These are phyloP conservation scores for Dasysyrphus albostriatus DNA, from an alignment of 2,888 invertebrate genomes.

Conservation along the genomic window DNA sequence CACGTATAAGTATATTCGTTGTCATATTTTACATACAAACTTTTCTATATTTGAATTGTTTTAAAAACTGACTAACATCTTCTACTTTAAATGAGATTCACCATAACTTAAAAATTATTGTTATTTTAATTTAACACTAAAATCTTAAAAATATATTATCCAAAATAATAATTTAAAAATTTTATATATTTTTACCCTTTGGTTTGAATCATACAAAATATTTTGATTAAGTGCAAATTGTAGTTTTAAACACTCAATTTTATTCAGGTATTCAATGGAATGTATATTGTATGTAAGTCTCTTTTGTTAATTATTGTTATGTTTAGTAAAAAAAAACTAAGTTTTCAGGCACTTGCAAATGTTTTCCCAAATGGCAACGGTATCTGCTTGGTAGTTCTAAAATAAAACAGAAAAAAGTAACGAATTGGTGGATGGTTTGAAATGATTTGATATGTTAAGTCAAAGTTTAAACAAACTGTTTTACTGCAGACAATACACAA, in stretches of 20 bases:
- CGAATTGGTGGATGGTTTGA: conserved; percentile 33
- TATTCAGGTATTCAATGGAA: conserved; percentile 2
- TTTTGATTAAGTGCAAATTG: neutral
- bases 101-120: no score
- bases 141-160: conserved; percentile 19
- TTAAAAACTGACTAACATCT: neutral
- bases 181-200: conserved; percentile 34
- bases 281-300: conserved; percentile 16
- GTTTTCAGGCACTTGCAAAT: conserved; percentile 78
- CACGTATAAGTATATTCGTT: neutral
- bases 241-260: neutral
- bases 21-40: neutral
- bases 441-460: conserved; percentile 5
- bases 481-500: neutral
- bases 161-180: conserved; percentile 25
- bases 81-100: conserved; percentile 5
- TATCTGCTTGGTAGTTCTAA: conserved; percentile 79
- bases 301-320: neutral
- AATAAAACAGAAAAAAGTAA: conserved; percentile 69
- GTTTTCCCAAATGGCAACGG: conserved; percentile 79
- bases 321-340: conserved; percentile 12
- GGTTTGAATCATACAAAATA: conserved; percentile 15
- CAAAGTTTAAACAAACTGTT: neutral
- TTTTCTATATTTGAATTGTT: neutral
- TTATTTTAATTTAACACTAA: neutral